Percentiles rank a stretch among this genome's conserved stretches.
These are phyloP conservation scores for Pseudanteris insignis DNA, from an alignment of 2,888 invertebrate genomes.

Conservation along the genomic window DNA sequence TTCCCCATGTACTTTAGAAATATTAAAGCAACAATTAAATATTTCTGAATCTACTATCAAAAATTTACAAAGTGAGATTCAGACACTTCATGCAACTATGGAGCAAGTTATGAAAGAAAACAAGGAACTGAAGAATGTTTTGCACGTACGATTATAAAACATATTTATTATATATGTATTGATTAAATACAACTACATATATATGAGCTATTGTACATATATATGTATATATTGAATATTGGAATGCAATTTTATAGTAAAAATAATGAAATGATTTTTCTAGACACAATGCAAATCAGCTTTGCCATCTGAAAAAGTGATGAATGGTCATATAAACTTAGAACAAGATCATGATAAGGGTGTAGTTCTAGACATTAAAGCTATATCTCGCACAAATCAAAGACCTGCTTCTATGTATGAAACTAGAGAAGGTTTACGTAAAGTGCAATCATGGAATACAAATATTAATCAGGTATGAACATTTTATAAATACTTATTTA, in stretches of 20 bases:
- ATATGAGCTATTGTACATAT: background rate
- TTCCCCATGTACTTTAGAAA: constrained; percentile 56
- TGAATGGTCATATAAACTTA: constrained; percentile 64
- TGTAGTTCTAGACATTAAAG: constrained; percentile 68
- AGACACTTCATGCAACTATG: constrained; percentile 74
- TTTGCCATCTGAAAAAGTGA: constrained; percentile 41
- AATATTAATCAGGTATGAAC: constrained; percentile 57
- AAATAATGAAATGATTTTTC: background rate
- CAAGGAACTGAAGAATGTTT: constrained; percentile 74
- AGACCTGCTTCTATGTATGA: constrained; percentile 91
- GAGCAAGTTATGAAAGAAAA: constrained; percentile 84
- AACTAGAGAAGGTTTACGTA: constrained; percentile 78
- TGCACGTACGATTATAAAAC: constrained; percentile 55
- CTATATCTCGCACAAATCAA: constrained; percentile 68
- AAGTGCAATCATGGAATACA: constrained; percentile 60
- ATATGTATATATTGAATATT: too few species aligned
- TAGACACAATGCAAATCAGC: constrained; percentile 46
- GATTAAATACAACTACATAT: background rate
- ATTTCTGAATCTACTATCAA: constrained; percentile 74
- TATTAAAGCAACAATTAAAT: constrained; percentile 71
- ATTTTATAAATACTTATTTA: constrained; percentile 1
- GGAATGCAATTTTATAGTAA: too few species aligned
- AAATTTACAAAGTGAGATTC: constrained; percentile 73
- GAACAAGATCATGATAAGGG: constrained; percentile 67
- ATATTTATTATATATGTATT: background rate